Evolutionary conservation across 2,113 vertebrate genomes (phyloP).

Genomic region (Procapra przewalskii): DNA sequence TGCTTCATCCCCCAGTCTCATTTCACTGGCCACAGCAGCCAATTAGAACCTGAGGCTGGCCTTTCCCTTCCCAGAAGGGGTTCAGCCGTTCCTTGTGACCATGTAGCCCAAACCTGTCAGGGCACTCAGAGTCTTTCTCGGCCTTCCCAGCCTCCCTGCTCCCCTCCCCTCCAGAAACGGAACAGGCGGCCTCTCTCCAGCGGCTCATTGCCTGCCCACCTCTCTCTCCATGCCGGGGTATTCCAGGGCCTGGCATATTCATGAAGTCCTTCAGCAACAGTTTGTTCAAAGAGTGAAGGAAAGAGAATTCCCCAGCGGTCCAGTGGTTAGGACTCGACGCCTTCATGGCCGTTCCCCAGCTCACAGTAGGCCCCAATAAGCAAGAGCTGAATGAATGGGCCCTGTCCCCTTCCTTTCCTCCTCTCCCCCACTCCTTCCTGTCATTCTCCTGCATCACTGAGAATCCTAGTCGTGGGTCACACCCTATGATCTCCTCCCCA

Average conservation of each 20-base stretch:
- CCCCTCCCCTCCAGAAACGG: not conserved
- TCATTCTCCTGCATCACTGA: not conserved
- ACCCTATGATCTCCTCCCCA: not conserved
- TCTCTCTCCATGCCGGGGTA: not conserved
- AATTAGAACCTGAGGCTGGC: not conserved
- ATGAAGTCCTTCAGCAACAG: not conserved
- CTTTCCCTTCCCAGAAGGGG: not conserved
- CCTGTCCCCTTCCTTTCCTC: not conserved
- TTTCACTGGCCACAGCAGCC: not conserved
- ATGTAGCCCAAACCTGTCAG: not conserved
- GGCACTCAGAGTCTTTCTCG: not conserved
- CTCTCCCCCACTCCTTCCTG: not conserved
- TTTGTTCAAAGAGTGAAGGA: not conserved
- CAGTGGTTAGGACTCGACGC: not conserved
- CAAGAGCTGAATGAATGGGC: fast-evolving
- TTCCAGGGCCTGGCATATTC: not conserved
- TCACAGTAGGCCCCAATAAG: not conserved
- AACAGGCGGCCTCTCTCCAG: not conserved
- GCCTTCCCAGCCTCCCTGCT: not conserved
- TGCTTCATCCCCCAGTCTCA: too few relatives aligned
- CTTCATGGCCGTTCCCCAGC: not conserved
- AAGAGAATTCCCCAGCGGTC: fast-evolving
- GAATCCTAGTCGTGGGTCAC: not conserved
- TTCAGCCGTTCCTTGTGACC: not conserved
- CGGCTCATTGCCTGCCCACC: not conserved